Percentiles rank a stretch among this genome's conserved stretches.
Conservation (phyloP, 1,140 invertebrate species). For the Sipha flava region DNA sequence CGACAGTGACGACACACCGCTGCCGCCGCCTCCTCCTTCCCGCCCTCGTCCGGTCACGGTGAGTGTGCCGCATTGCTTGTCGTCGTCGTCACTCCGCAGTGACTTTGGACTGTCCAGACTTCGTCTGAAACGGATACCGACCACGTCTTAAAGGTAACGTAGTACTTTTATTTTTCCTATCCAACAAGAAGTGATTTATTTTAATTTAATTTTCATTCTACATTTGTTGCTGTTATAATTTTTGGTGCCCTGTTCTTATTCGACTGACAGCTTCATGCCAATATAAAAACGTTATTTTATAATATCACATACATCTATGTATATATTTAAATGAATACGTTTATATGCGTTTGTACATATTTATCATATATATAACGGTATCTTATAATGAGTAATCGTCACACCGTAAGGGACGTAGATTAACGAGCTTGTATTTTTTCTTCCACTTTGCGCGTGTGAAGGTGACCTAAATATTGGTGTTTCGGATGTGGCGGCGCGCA, state of each 20-base stretch:
- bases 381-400: too few species aligned
- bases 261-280: too few species aligned
- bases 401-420: background rate
- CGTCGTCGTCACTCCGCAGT: background rate
- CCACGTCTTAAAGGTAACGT: background rate
- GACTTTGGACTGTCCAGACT: slow-evolving; percentile 7
- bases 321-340: too few species aligned
- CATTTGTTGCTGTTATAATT: too few species aligned
- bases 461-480: slow-evolving; percentile 22
- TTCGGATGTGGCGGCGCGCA: background rate
- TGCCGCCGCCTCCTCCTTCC: slow-evolving; percentile 4
- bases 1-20: slow-evolving; percentile 30
- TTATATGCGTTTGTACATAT: too few species aligned
- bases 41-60: background rate
- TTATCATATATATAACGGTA: too few species aligned
- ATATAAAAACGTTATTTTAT: too few species aligned
- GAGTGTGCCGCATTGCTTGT: slow-evolving; percentile 12
- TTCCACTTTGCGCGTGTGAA: background rate
- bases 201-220: too few species aligned
- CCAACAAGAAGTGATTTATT: too few species aligned
- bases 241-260: too few species aligned
- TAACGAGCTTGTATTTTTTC: background rate
- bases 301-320: too few species aligned
- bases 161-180: background rate
- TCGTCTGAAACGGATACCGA: background rate